Base-by-base conservation (phyloP, 2,888 invertebrate genomes). In the Sicus ferrugineus region DNA sequence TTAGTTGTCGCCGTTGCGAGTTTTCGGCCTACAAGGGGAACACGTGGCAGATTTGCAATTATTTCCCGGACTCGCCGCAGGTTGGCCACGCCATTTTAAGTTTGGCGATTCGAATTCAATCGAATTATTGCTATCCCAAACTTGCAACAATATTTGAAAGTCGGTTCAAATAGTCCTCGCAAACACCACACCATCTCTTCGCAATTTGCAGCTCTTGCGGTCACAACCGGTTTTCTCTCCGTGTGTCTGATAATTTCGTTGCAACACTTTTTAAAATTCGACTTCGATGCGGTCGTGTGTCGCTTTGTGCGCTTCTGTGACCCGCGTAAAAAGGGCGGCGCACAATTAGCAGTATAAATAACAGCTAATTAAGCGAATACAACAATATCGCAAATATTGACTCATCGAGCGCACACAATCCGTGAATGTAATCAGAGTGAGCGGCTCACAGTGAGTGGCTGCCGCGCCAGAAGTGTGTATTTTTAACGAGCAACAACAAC, bases 331-430 rank as follows among this genome's bases (percentile, higher is more conserved):
- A 38, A 34, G 23, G 50, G 48, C 48, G 34, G 30, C 34, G 30
- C 34, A 59, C 67, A 67, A 67, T 67, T 67, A 67, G 67, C 67
- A 59, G 48, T 67, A 58, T 67, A 67, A 67, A 67, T 48, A 67
- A 38, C 42, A 67, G 67, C 67, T 67, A 67, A 67, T 67, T 67
- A 67, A 59, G 67, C 48, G 58, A n/a, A 6, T 67, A 48, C 67
- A 61, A 23, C n/a, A 30, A 42, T 58, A 16, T 59, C 48, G 67
- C 59, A 58, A 67, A 67, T 67, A 67, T 59, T 67, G 67, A 63
- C 21, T 48, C 19, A 65, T 23, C 23, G 38, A 11, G 19, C 19
- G 23, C 14, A 2, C 34, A 34, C 34, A 34, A 4, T 14, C 54
- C 3, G 54, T 54, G 23, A 7, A 28, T 14, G 54, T 54, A 54